phyloP scores from a whole-genome alignment of 1,140 invertebrate species.

The Muscidifurax raptorellus region DNA sequence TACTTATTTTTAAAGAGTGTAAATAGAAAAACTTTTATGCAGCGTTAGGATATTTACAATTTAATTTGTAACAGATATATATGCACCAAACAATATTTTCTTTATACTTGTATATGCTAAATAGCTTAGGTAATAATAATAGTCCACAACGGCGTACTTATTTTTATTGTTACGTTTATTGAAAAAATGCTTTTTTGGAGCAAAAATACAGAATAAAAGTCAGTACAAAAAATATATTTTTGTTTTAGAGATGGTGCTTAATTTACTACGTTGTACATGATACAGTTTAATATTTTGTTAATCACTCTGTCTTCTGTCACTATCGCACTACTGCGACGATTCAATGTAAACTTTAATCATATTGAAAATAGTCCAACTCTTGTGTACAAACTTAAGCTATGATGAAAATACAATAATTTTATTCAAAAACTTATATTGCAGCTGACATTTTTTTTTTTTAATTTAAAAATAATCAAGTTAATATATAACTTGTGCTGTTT shows the following conservation, averaged over 20 bases:
- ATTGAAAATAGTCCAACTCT: constrained; percentile 17
- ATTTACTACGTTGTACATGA: constrained; percentile 40
- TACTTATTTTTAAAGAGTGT: constrained; percentile 38
- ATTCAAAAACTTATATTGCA: not conserved
- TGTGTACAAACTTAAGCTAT: not conserved
- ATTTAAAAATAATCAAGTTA: constrained; percentile 21
- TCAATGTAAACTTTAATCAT: constrained; percentile 18
- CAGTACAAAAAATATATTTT: constrained; percentile 71
- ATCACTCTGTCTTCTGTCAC: constrained; percentile 28
- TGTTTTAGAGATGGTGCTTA: constrained; percentile 50
- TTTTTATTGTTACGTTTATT: constrained; percentile 52
- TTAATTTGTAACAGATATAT: constrained; percentile 36
- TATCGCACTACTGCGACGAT: constrained; percentile 8
- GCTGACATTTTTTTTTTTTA: not conserved
- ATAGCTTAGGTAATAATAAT: constrained; percentile 26
- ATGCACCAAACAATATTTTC: constrained; percentile 16
- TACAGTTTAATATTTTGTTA: constrained; percentile 38
- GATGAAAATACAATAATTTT: constrained; percentile 16
- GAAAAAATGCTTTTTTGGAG: constrained; percentile 42
- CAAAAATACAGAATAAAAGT: constrained; percentile 56
- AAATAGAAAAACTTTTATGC: constrained; percentile 43
- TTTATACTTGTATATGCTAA: constrained; percentile 17
- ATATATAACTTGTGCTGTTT: not conserved
- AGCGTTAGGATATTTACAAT: constrained; percentile 19
- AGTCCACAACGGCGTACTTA: constrained; percentile 25